Percentiles rank a stretch among this genome's conserved stretches.
These are phyloP conservation scores for Periophthalmodon schlosseri DNA, from an alignment of 2,113 vertebrate genomes.

Conservation along the genomic window DNA sequence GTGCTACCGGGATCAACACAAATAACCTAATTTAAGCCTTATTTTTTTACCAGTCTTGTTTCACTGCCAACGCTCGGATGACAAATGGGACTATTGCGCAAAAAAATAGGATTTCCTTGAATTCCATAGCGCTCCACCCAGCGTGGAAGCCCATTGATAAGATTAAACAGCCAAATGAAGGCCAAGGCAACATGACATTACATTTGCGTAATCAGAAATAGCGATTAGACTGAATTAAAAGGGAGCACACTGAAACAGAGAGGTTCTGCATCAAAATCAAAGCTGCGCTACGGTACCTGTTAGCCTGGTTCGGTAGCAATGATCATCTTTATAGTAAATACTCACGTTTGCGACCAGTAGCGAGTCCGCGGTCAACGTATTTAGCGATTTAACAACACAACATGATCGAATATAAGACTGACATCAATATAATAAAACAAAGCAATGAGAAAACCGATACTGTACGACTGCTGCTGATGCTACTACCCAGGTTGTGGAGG, in stretches of 20 bases:
- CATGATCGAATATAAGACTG: background rate
- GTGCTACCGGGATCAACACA: background rate
- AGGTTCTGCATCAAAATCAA: background rate
- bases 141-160: background rate
- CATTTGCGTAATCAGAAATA: background rate
- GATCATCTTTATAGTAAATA: background rate
- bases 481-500: background rate
- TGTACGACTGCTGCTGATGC: background rate
- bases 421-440: background rate
- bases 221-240: background rate
- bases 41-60: background rate
- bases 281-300: background rate
- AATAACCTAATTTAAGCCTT: background rate
- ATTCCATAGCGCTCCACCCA: conserved; percentile 17
- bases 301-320: background rate
- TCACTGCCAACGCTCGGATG: background rate
- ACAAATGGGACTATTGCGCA: background rate
- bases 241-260: background rate
- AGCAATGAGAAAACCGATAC: background rate
- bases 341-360: background rate
- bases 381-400: background rate
- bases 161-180: conserved; percentile 12
- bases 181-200: background rate
- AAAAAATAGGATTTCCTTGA: background rate
- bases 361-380: background rate